Percentiles rank a stretch among this genome's conserved stretches.
Evolutionary conservation across 2,113 vertebrate species (phyloP).

Genomic region (Cheirogaleus medius): DNA sequence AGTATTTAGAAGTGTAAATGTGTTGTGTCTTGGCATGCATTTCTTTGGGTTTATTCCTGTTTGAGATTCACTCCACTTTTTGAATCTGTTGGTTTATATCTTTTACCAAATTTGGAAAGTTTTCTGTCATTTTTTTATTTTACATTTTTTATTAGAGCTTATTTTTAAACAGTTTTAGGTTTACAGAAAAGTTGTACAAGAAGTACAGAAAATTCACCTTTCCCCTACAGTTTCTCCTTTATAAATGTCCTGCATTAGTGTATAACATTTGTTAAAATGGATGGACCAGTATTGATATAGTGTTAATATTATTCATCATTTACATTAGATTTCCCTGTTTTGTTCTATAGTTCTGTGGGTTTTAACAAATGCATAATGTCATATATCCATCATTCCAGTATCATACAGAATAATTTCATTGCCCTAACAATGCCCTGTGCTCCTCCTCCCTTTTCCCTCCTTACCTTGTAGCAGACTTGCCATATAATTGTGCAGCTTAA

Average conservation of each 20-base stretch:
- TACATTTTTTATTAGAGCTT: background rate
- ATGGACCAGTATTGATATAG: background rate
- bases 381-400: background rate
- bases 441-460: background rate
- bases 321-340: background rate
- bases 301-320: background rate
- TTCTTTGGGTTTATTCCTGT: background rate
- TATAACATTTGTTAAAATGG: background rate
- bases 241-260: background rate
- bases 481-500: too few species aligned
- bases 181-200: background rate
- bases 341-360: background rate
- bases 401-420: background rate
- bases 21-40: background rate
- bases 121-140: background rate
- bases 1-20: background rate
- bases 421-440: background rate
- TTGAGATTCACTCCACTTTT: background rate
- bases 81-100: background rate
- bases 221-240: background rate
- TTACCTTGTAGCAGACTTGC: too few species aligned
- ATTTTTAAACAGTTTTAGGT: background rate
- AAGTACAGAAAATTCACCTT: background rate
- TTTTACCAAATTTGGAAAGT: background rate
- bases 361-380: background rate